These are phyloP conservation scores for Tokudaia muenninki DNA, from an alignment of 2,797 vertebrate genomes.

Conservation along the genomic window DNA sequence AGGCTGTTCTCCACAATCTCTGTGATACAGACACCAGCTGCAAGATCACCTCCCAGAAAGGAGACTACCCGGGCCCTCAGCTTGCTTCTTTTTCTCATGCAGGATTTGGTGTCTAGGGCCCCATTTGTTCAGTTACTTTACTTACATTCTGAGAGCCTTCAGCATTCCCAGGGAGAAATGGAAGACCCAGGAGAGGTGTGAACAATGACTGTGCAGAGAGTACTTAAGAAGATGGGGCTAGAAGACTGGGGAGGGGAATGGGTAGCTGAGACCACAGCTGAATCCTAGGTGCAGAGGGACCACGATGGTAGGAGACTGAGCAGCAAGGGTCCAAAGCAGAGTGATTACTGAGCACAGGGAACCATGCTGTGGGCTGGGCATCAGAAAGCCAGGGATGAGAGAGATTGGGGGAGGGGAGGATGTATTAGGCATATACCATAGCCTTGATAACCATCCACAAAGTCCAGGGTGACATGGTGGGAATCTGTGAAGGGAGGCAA, in stretches of 20 bases:
- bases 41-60: neutral
- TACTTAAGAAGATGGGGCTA: neutral
- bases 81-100: neutral
- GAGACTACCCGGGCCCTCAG: neutral
- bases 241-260: neutral
- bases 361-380: neutral
- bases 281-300: rapidly evolving
- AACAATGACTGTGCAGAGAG: neutral
- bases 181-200: neutral
- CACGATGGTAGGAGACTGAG: neutral
- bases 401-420: rapidly evolving
- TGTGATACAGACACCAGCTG: neutral
- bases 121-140: neutral
- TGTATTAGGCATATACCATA: neutral
- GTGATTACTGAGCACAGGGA: neutral
- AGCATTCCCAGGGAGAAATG: neutral
- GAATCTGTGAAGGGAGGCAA: neutral
- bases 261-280: neutral
- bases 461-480: neutral
- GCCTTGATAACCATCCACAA: neutral
- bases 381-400: neutral
- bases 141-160: neutral
- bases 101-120: neutral
- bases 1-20: neutral
- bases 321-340: neutral